Conservation (phyloP, 2,797 vertebrate genomes). For the Squalus acanthias region DNA sequence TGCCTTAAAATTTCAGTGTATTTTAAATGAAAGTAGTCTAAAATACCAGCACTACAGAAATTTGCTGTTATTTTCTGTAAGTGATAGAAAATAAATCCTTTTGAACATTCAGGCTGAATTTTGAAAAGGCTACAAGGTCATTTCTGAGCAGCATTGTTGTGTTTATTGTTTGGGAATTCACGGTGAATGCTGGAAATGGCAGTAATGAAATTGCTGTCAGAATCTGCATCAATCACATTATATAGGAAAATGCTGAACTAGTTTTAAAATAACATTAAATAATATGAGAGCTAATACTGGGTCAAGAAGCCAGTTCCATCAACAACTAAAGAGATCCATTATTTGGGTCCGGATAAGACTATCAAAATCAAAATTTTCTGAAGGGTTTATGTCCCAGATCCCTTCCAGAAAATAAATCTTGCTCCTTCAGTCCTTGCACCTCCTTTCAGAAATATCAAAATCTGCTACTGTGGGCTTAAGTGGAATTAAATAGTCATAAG, state of each 20-base stretch:
- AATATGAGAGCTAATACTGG: neutral
- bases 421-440: neutral
- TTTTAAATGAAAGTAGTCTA: neutral
- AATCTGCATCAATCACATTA: neutral
- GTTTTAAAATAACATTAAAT: neutral
- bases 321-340: neutral
- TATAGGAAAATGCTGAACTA: neutral
- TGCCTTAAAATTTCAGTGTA: neutral
- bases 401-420: neutral
- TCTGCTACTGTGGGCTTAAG: neutral
- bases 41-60: neutral
- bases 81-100: slow-evolving; percentile 1
- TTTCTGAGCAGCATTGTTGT: neutral
- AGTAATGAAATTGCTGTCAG: neutral
- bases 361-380: neutral
- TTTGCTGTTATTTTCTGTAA: neutral
- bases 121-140: neutral
- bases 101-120: neutral
- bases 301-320: neutral
- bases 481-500: neutral
- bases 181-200: neutral
- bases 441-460: neutral
- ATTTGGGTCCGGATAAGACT: neutral
- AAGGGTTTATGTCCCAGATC: neutral
- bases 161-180: neutral